These are phyloP conservation scores for Sinella curviseta DNA, from an alignment of 1,140 invertebrate genomes.

Conservation along the genomic window DNA sequence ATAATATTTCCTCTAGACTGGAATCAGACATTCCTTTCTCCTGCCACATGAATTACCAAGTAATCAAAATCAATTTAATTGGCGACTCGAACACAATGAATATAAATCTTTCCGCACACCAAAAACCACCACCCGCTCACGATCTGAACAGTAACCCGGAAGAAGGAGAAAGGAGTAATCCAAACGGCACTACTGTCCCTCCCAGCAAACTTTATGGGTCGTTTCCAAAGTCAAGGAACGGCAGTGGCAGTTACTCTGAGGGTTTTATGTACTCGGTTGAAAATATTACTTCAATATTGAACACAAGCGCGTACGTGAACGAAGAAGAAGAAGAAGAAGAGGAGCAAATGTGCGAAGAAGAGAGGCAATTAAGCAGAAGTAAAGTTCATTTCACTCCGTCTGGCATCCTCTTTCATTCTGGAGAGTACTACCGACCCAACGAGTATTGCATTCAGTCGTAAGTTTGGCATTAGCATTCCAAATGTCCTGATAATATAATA, in stretches of 20 bases:
- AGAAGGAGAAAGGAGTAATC: no score
- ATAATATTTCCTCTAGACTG: background rate
- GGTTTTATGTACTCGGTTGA: background rate
- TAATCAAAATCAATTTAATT: background rate
- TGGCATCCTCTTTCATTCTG: background rate
- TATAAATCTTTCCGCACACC: no score
- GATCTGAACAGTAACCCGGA: background rate
- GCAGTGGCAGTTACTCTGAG: background rate
- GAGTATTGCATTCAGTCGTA: constrained; percentile 14
- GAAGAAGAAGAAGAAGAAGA: background rate
- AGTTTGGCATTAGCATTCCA: background rate
- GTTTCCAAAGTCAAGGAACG: no score
- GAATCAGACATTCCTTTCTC: background rate
- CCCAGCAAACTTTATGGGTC: no score
- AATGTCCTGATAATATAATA: no score
- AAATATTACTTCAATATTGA: background rate
- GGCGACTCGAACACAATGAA: no score
- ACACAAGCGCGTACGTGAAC: background rate
- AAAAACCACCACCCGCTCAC: background rate
- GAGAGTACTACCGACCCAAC: background rate
- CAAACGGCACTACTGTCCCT: no score
- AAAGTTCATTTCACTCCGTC: background rate
- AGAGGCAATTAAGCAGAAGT: background rate
- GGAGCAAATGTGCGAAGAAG: background rate
- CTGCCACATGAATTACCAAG: background rate